Evolutionary conservation across 2,888 invertebrate species (phyloP).

Genomic region (Neocrepidodera transversa): DNA sequence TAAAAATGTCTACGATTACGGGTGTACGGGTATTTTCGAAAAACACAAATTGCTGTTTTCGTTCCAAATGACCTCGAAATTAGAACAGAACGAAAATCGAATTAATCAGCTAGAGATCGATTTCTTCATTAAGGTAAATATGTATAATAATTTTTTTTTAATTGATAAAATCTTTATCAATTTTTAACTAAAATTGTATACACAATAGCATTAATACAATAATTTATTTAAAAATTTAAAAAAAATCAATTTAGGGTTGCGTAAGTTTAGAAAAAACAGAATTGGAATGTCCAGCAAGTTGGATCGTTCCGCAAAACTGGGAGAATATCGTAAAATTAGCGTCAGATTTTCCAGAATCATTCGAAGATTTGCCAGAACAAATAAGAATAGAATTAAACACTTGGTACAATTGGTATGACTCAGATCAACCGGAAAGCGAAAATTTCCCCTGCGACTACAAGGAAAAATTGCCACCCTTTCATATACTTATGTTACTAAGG

Average conservation of each 20-base stretch:
- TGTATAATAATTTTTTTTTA: no score
- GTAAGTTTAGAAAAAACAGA: conserved; percentile 78
- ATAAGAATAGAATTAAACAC: conserved; percentile 58
- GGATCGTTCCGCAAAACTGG: conserved; percentile 82
- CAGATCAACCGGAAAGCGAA: conserved; percentile 79
- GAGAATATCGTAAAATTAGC: conserved; percentile 80
- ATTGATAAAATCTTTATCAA: no score
- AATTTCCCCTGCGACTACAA: conserved; percentile 76
- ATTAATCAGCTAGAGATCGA: conserved; percentile 78
- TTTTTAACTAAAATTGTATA: no score
- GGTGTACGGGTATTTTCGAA: conserved; percentile 91
- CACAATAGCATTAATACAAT: no score
- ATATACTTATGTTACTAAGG: conserved; percentile 77
- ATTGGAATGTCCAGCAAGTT: conserved; percentile 70
- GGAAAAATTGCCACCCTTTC: conserved; percentile 68
- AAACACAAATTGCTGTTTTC: conserved; percentile 89
- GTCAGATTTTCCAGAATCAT: conserved; percentile 71
- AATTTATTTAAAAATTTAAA: neutral
- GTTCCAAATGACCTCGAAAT: conserved; percentile 86
- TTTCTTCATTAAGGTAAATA: conserved; percentile 82
- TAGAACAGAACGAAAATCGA: conserved; percentile 73
- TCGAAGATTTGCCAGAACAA: conserved; percentile 70
- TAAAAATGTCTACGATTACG: conserved; percentile 88
- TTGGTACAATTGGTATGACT: conserved; percentile 78
- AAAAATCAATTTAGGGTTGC: conserved; percentile 63